phyloP scores from a whole-genome alignment of 2,797 vertebrate species.

The Valencia hispanica region DNA sequence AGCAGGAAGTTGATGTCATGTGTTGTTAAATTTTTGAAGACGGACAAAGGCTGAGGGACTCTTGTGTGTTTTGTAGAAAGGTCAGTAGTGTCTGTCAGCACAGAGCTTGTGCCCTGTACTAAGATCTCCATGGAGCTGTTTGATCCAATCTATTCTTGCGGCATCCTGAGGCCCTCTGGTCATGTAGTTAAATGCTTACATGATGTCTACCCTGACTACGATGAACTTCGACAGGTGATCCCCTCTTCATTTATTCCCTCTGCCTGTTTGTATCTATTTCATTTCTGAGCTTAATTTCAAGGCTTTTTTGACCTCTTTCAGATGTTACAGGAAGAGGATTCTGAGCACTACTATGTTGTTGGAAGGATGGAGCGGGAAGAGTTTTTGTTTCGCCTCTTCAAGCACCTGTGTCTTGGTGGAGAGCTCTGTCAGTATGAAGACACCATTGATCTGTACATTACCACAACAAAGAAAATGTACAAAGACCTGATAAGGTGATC shows the following conservation, averaged over 20 bases:
- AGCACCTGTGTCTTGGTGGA: conserved; percentile 81
- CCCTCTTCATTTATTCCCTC: background rate
- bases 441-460: conserved; percentile 72
- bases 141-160: conserved; percentile 72
- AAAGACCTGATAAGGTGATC: conserved; percentile 81
- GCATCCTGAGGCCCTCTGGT: conserved; percentile 63
- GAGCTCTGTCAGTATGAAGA: conserved; percentile 84
- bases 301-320: conserved; percentile 32
- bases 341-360: conserved; percentile 69
- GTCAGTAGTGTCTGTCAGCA: conserved; percentile 55
- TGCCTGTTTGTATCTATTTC: background rate
- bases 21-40: conserved; percentile 5
- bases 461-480: conserved; percentile 76
- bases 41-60: conserved; percentile 10
- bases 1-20: conserved; percentile 40
- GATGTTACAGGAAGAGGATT: conserved; percentile 80
- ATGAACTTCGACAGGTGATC: conserved; percentile 70
- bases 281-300: background rate
- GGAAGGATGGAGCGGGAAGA: conserved; percentile 70
- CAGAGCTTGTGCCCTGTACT: conserved; percentile 68
- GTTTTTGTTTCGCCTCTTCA: conserved; percentile 82
- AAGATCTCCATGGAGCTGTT: conserved; percentile 74
- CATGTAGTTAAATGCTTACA: conserved; percentile 67
- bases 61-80: conserved; percentile 55
- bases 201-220: conserved; percentile 62